phyloP scores from a whole-genome alignment of 1,140 invertebrate genomes.

The Neodiprion fabricii region DNA sequence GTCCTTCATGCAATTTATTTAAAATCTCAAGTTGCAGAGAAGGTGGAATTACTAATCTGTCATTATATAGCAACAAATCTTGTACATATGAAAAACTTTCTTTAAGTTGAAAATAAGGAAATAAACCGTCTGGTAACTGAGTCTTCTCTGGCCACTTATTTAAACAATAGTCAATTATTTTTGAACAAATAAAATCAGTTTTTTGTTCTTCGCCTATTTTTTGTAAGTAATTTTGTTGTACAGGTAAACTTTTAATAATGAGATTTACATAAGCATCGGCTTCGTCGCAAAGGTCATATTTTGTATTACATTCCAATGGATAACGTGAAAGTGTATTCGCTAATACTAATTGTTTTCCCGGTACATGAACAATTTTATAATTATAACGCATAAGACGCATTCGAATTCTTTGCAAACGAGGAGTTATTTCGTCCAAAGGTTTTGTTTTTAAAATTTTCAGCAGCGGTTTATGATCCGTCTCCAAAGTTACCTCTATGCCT shows the following conservation, averaged over 20 bases:
- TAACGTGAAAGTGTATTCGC: constrained; percentile 42
- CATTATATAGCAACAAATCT: constrained; percentile 27
- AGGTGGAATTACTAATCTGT: constrained; percentile 34
- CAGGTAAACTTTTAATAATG: constrained; percentile 5
- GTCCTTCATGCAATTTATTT: constrained; percentile 32
- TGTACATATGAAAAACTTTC: constrained; percentile 26
- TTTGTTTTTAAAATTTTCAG: constrained; percentile 38
- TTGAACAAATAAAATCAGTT: constrained; percentile 25
- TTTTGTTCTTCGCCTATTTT: constrained; percentile 27
- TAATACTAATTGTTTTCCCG: constrained; percentile 41
- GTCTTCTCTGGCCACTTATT: constrained; percentile 28
- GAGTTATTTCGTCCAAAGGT: constrained; percentile 42
- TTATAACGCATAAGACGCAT: constrained; percentile 44
- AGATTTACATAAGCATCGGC: background rate
- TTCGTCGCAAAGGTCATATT: background rate
- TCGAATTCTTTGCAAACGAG: constrained; percentile 48
- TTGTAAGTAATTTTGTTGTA: constrained; percentile 19
- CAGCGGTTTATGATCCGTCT: constrained; percentile 60
- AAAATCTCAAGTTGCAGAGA: constrained; percentile 31
- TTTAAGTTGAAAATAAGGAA: constrained; percentile 30
- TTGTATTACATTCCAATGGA: constrained; percentile 14
- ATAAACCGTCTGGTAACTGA: constrained; percentile 14
- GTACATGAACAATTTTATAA: constrained; percentile 38
- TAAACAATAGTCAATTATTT: constrained; percentile 29
- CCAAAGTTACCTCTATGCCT: constrained; percentile 52